A percentile compares a stretch with the other conserved stretches of the same genome.
Conservation (phyloP, 2,797 vertebrate species). For the Acanthopagrus latus region DNA sequence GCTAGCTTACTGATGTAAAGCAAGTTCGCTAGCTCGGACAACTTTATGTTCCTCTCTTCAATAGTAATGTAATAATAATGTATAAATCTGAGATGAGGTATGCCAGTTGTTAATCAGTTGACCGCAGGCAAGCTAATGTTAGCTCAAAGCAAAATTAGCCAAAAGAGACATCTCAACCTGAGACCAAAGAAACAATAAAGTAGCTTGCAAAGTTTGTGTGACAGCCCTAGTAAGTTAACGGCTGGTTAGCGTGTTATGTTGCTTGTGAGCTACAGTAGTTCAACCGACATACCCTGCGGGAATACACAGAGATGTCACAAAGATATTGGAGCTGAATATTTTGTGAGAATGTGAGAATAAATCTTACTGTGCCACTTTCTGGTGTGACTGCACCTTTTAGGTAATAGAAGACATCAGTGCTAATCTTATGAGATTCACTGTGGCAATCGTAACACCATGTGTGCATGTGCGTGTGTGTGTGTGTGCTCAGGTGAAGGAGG, state of each 20-base stretch:
- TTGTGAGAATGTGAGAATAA: not conserved
- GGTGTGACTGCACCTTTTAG: not conserved
- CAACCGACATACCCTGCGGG: not conserved
- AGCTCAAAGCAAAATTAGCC: too few species aligned
- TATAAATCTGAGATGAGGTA: too few species aligned
- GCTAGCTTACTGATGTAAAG: not conserved
- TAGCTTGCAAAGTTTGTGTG: not conserved
- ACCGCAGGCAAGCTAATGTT: too few species aligned
- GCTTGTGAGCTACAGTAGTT: not conserved
- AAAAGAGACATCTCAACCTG: not conserved
- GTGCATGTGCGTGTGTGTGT: constrained; percentile 6
- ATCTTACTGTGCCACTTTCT: not conserved
- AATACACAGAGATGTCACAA: not conserved
- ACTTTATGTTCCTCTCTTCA: not conserved
- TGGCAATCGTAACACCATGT: constrained; percentile 27
- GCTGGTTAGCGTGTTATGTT: not conserved
- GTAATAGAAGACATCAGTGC: constrained; percentile 12
- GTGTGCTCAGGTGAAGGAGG: constrained; percentile 70
- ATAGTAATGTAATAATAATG: not conserved
- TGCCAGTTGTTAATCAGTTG: too few species aligned
- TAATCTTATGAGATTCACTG: constrained; percentile 8
- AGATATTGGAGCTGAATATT: not conserved
- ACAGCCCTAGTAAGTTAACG: not conserved
- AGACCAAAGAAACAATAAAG: not conserved
- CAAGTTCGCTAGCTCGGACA: not conserved